Percentiles rank a stretch among this genome's conserved stretches.
phyloP scores from a whole-genome alignment of 2,888 invertebrate species.

The Epinotia nisella region DNA sequence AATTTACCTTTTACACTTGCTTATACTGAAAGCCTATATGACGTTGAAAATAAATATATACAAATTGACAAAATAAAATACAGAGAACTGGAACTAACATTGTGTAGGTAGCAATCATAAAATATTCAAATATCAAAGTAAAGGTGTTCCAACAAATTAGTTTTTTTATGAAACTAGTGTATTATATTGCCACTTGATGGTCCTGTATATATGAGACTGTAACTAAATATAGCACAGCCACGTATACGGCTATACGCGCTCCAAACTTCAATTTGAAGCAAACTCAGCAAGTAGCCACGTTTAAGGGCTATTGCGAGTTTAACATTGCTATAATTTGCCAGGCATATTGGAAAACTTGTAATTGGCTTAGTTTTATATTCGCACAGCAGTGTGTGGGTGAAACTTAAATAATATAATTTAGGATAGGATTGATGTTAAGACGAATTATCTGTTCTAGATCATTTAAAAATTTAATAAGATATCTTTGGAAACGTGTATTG shows the following conservation, averaged over 20 bases:
- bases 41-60: too few species aligned
- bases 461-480: constrained; percentile 2
- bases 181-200: not conserved
- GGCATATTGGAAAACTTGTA: constrained; percentile 82
- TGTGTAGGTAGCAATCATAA: too few species aligned
- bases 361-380: constrained; percentile 82
- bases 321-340: constrained; percentile 78
- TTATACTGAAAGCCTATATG: too few species aligned
- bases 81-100: too few species aligned
- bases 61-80: too few species aligned
- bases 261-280: constrained; percentile 64
- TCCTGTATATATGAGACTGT: not conserved
- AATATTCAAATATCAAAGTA: too few species aligned
- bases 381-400: constrained; percentile 65
- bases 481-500: not conserved
- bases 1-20: too few species aligned
- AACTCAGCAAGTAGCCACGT: constrained; percentile 67
- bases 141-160: too few species aligned
- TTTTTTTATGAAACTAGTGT: too few species aligned
- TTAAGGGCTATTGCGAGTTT: constrained; percentile 69
- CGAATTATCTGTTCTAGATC: constrained; percentile 11
- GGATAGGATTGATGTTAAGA: constrained; percentile 53
- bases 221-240: constrained; percentile 44
- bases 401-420: constrained; percentile 73
- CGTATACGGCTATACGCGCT: constrained; percentile 51